phyloP scores from a whole-genome alignment of 2,888 invertebrate genomes.

The Drosophila aldrichi region DNA sequence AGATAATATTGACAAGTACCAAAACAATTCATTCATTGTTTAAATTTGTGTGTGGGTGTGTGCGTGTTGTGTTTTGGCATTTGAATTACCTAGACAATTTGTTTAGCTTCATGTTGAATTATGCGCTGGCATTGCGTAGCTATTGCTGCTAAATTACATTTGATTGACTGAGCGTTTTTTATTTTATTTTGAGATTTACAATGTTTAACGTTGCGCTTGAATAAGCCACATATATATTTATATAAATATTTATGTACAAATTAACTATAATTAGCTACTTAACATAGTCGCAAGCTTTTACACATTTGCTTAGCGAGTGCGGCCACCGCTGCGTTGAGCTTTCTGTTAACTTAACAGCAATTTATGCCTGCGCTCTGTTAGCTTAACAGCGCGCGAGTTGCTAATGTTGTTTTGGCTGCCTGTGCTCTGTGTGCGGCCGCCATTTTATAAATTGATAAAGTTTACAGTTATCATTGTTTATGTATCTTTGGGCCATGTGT shows the following conservation, averaged over 20 bases:
- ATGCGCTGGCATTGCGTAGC: background rate
- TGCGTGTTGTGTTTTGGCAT: constrained; percentile 15
- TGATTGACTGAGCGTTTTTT: background rate
- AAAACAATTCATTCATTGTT: constrained; percentile 78
- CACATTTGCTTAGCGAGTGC: constrained; percentile 31
- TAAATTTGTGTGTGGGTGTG: constrained; percentile 36
- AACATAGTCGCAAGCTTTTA: constrained; percentile 25
- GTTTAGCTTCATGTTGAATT: constrained; percentile 27
- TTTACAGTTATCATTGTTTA: constrained; percentile 77
- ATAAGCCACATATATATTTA: background rate
- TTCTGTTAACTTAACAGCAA: constrained; percentile 34
- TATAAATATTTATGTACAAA: background rate
- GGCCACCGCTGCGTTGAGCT: constrained; percentile 36
- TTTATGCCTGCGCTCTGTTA: constrained; percentile 23
- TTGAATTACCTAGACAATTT: constrained; percentile 27
- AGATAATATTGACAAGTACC: constrained; percentile 71
- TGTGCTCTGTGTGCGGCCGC: constrained; percentile 37
- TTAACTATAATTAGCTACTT: background rate
- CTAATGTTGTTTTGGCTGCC: too few species aligned
- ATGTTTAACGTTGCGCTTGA: too few species aligned
- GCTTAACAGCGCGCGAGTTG: constrained; percentile 20
- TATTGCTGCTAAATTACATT: constrained; percentile 8
- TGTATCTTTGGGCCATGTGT: constrained; percentile 62
- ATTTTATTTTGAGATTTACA: background rate
- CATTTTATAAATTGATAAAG: constrained; percentile 80